Evolutionary conservation across 2,113 vertebrate species (phyloP), one percentile per base, ranked within the genome.

Genomic region (Hippolais icterina): DNA sequence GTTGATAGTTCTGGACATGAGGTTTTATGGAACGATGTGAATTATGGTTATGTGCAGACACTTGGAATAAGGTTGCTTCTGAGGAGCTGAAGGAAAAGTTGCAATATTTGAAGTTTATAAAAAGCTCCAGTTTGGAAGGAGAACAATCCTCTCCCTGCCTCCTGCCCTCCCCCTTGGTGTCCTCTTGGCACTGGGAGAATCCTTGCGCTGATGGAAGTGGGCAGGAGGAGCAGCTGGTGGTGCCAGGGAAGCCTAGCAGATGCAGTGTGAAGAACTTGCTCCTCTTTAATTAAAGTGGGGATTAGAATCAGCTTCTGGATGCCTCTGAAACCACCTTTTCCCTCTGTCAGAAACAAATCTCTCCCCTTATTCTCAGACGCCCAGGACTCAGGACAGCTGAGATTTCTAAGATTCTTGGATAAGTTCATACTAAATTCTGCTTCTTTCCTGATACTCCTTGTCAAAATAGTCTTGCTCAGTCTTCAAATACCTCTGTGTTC

Each of bases 221-320:
- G 65, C 61, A 15, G 0, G 54, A 69, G 42, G 84, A 95, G 90
- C 79, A 60, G 78, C 76, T 68, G 83, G 11, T 68, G 1, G 24
- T 92, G 83, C 91, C 91, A 95, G 80, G 59, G 61, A 91, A 96
- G 84, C 50, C 74, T 11, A 76, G 74, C 82, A 91, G 75, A 94
- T 83, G 81, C 69, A 61, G 71, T 79, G 93, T 69, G 81, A 95
- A 91, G 83, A 94, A 94, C 81, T 94, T 61, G 42, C 82, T 94
- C 75, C 87, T 95, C 66, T 95, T 91, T 94, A 91, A 96, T 95
- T 90, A 70, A 95, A 96, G 39, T 41, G 46, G 42, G 92, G 93
- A 77, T 91, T 95, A 88, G 78, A 70, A 39, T 83, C 82, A 70
- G 54, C 69, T 95, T 56, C 74, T 83, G 71, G 78, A 66, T 88